Conservation (phyloP, 2,888 invertebrate species). For the Embidobia sp. region DNA sequence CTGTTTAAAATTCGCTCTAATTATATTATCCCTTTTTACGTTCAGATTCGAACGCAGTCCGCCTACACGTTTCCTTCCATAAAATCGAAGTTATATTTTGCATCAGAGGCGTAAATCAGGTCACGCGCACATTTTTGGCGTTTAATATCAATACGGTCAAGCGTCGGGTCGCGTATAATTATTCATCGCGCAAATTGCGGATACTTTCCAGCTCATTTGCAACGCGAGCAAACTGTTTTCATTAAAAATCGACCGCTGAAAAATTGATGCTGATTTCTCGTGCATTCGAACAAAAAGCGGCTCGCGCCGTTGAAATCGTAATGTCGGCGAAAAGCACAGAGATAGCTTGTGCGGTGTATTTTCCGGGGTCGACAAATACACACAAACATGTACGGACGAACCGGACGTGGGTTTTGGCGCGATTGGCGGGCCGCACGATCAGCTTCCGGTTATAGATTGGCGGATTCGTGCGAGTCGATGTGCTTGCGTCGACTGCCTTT, state of each 20-base stretch:
- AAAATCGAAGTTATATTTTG: neutral
- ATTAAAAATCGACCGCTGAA: constrained; percentile 28
- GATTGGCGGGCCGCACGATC: constrained; percentile 72
- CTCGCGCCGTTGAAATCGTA: no score
- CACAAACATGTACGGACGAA: constrained; percentile 59
- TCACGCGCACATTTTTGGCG: constrained; percentile 31
- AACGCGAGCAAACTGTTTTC: constrained; percentile 1
- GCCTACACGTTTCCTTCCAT: no score
- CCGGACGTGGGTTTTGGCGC: constrained; percentile 73
- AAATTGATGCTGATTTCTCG: constrained; percentile 35
- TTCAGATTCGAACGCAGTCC: no score
- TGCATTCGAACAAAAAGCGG: constrained; percentile 1
- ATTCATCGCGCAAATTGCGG: constrained; percentile 11
- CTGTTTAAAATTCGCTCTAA: no score
- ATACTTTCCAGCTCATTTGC: constrained; percentile 27
- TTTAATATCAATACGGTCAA: constrained; percentile 34
- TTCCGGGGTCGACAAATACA: constrained; percentile 72
- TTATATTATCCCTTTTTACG: constrained; percentile 35
- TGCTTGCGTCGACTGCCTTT: constrained; percentile 55
- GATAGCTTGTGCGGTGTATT: constrained; percentile 60
- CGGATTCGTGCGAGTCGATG: constrained; percentile 68
- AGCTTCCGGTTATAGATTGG: constrained; percentile 76
- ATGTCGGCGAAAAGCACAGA: constrained; percentile 37
- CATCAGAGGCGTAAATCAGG: constrained; percentile 34
- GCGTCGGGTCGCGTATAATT: constrained; percentile 20